Evolutionary conservation across 2,888 invertebrate species (phyloP), one percentile per base, ranked within the genome.

Genomic region (Dichetophora obliterata): DNA sequence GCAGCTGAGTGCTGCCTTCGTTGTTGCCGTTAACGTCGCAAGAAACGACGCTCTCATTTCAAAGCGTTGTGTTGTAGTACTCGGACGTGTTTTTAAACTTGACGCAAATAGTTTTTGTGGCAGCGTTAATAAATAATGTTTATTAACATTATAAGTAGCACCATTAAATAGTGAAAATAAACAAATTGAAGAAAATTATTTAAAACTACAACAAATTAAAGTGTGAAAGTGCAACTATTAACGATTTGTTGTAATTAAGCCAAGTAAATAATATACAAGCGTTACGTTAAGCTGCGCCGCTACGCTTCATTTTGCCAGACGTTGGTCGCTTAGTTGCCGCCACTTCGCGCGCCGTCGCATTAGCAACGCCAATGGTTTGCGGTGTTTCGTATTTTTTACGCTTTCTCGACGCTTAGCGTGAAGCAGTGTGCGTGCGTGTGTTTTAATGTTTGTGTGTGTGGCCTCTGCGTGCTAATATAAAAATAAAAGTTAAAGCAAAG

Each of bases 51-150:
- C n/a, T 63, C 65, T 74, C 80, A 82, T 79, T 83, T 81, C 78
- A 79, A 80, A 78, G 75, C 81, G 80, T 69, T 71, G 77, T 78
- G 81, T 81, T 80, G 80, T 74, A 57, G 65, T 14, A 79, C 68
- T 16, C 75, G 72, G 80, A 78, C 66, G 79, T 81, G 59, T 57
- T 57, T 3, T 31, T n/a, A n/a, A 9, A 68, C 75, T 61, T 22
- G 27, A n/a, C 14, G 43, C 2, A 3, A 43, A 43, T 37, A 37
- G 4, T 8, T 37, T 37, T 37, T 37, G 37, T 37, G 37, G 37
- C 5, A 37, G 6, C 37, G 37, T 37, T 37, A 37, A 37, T 37
- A n/a, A n/a, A n/a, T 37, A 37, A 37, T 11, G 14, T 43, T 11
- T 11, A 11, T 43, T 6, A 43, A 43, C 43, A 43, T 11, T 11